phyloP scores from a whole-genome alignment of 2,797 vertebrate genomes.

The Poeciliopsis presidionis region DNA sequence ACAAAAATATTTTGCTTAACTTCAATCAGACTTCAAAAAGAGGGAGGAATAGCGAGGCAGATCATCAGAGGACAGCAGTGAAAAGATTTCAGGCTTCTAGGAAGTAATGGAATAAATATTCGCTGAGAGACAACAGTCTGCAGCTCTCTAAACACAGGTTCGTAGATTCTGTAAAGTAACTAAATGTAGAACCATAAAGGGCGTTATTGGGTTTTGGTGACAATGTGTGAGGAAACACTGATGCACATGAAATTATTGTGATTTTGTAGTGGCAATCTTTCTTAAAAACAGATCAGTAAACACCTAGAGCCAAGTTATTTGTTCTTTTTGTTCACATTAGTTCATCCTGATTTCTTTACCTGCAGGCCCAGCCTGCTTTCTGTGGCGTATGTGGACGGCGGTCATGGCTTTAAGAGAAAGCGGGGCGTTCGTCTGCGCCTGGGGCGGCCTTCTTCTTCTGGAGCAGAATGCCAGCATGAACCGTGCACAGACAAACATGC shows the following conservation, averaged over 20 bases:
- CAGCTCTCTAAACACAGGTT: background rate
- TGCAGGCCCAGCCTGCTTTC: slow-evolving; percentile 79
- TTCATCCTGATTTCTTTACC: slow-evolving; percentile 61
- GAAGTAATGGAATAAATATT: background rate
- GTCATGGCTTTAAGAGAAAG: slow-evolving; percentile 86
- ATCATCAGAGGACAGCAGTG: background rate
- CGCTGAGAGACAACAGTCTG: background rate
- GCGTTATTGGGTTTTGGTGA: background rate
- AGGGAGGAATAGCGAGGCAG: background rate
- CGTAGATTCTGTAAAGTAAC: background rate
- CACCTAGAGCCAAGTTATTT: slow-evolving; percentile 10
- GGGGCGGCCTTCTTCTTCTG: slow-evolving; percentile 82
- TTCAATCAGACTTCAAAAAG: background rate
- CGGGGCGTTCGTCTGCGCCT: slow-evolving; percentile 83
- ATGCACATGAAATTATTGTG: background rate
- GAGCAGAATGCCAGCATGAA: slow-evolving; percentile 51
- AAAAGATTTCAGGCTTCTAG: background rate
- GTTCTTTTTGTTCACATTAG: slow-evolving; percentile 6
- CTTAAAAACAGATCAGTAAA: background rate
- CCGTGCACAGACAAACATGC: slow-evolving; percentile 31
- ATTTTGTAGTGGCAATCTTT: background rate
- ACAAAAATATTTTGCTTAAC: background rate
- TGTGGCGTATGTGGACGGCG: slow-evolving; percentile 70
- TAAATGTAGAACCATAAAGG: background rate
- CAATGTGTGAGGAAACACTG: background rate